Evolutionary conservation across 2,888 invertebrate species (phyloP), one percentile per base, ranked within the genome.

Genomic region (Brenthis daphne): DNA sequence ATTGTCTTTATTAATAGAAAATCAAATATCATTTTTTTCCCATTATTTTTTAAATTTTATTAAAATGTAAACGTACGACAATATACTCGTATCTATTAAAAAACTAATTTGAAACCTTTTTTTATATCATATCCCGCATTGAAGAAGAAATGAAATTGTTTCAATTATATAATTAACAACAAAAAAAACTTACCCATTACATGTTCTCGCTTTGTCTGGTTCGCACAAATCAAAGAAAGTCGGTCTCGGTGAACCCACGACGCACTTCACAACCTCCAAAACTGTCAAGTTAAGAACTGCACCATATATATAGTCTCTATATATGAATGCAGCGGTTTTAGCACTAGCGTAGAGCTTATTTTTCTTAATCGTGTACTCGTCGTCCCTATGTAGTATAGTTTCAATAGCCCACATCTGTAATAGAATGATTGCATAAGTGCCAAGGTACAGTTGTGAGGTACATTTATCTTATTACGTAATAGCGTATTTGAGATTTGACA

Each of bases 191-290:
- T 71, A 92, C 90, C 84, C 87, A 74, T 94, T 94, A 79, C 97
- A 97, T 76, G 94, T 94, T 64, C 84, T 94, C 58, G 94, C 94
- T 54, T 85, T 94, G 74, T 95, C 94, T 4, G 97, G 96, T 74
- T 90, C 85, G 82, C 97, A 97, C 1, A 96, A 94, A 76, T 95
- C 95, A 69, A 96, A 93, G 87, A 96, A 97, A 74, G 96, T 96
- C 0, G 97, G 97, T 70, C 97, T 92, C 0, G 96, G 95, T 63
- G 96, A 96, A 0, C 96, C 96, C 4, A 96, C 93, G 16, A 96
- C 85, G 16, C 95, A 93, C 83, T 97, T 96, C 51, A 94, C 90
- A 33, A 94, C 88, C 80, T 95, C 95, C 20, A 94, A 90, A 12
- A 96, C 83, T 54, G 95, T 89, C 50, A 95, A 84, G 65, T 95